Evolutionary conservation across 2,797 vertebrate species (phyloP).

Genomic region (Poecilia wingei): DNA sequence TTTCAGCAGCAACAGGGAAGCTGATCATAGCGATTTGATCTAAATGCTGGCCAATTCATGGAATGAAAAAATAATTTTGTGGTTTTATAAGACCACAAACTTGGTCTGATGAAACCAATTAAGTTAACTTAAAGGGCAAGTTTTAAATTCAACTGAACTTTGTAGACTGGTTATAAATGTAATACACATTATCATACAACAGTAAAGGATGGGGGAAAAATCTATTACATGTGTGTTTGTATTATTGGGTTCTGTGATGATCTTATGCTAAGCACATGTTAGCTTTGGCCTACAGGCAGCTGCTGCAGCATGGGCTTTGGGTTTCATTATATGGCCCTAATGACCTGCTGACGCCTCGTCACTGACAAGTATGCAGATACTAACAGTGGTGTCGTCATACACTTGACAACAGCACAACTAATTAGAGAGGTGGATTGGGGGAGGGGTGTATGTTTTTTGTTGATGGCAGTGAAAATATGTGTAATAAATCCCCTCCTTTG

Average conservation of each 20-base stretch:
- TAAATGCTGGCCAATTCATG: not conserved
- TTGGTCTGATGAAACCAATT: not conserved
- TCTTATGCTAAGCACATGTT: slow-evolving; percentile 66
- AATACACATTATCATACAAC: slow-evolving; percentile 17
- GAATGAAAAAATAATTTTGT: not conserved
- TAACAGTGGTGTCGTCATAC: slow-evolving; percentile 47
- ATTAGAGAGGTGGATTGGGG: slow-evolving; percentile 55
- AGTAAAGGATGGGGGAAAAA: slow-evolving; percentile 10
- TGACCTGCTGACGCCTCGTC: slow-evolving; percentile 88
- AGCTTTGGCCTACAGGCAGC: slow-evolving; percentile 86
- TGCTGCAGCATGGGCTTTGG: slow-evolving; percentile 86
- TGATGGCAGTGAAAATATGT: slow-evolving; percentile 36
- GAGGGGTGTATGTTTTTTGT: slow-evolving; percentile 50
- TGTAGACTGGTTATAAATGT: not conserved
- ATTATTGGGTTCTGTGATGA: slow-evolving; percentile 56
- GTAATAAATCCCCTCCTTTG: slow-evolving; percentile 18
- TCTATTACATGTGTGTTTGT: slow-evolving; percentile 54
- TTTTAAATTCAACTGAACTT: not conserved
- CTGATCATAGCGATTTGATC: too few relatives aligned
- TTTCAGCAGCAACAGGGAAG: not conserved
- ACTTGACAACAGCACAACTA: slow-evolving; percentile 65
- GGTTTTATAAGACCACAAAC: too few relatives aligned
- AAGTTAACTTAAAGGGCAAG: not conserved
- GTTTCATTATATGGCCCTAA: slow-evolving; percentile 96
- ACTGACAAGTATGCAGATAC: slow-evolving; percentile 46